Conservation (phyloP, 2,113 vertebrate genomes). For the Trichechus manatus region DNA sequence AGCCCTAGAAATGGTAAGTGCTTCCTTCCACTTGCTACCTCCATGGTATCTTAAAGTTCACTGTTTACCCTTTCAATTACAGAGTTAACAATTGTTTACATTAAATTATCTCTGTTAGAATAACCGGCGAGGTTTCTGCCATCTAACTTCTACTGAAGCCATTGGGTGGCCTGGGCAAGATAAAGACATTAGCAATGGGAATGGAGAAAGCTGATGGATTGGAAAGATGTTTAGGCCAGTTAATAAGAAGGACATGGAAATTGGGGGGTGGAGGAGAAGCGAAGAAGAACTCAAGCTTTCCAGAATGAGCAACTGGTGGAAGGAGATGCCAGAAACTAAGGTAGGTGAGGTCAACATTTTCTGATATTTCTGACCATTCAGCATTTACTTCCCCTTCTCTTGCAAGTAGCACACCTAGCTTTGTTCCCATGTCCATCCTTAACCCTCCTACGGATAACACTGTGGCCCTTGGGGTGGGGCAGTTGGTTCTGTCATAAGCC, state of each 20-base stretch:
- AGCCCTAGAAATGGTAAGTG: background rate
- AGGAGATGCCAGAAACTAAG: background rate
- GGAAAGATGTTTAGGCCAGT: background rate
- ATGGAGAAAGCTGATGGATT: background rate
- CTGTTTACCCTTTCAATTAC: background rate
- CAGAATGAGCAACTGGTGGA: background rate
- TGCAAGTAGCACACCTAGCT: background rate
- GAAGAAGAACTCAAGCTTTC: background rate
- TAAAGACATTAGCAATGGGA: background rate
- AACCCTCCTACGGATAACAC: background rate
- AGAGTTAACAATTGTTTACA: background rate
- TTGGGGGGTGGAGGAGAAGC: background rate
- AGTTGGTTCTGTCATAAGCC: background rate
- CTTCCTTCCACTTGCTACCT: background rate
- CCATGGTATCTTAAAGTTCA: background rate
- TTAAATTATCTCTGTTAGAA: background rate
- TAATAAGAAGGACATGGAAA: background rate
- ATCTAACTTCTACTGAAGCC: background rate
- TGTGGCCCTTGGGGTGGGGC: background rate
- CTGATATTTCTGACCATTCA: background rate
- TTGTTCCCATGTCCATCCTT: background rate
- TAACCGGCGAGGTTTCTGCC: background rate
- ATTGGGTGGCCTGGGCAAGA: background rate
- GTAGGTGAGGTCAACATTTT: background rate
- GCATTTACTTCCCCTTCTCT: background rate